Percentiles rank a stretch among this genome's conserved stretches.
phyloP scores from a whole-genome alignment of 2,797 vertebrate species.

The Delichon dasypus region DNA sequence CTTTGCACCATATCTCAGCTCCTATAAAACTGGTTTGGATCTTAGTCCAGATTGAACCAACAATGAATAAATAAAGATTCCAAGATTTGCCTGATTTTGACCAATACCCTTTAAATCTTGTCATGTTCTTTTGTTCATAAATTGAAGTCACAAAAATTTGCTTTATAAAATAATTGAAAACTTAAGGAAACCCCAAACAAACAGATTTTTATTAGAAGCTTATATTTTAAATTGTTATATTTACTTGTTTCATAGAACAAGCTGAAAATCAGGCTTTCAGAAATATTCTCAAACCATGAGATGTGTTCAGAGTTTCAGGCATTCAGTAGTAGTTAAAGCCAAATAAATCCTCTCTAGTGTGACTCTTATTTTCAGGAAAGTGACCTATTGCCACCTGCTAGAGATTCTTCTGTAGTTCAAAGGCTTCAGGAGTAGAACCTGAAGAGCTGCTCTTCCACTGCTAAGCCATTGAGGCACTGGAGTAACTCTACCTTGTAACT shows the following conservation, averaged over 20 bases:
- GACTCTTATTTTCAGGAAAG: neutral
- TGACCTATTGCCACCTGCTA: neutral
- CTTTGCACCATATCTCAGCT: neutral
- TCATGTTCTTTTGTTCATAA: neutral
- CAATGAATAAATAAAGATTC: neutral
- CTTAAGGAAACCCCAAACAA: neutral
- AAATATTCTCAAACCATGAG: neutral
- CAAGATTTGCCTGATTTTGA: neutral
- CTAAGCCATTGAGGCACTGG: neutral
- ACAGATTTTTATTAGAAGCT: neutral
- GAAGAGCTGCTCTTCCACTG: neutral
- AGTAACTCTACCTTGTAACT: neutral
- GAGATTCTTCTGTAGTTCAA: neutral
- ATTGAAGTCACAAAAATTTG: neutral
- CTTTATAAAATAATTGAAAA: neutral
- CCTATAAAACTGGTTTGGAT: neutral
- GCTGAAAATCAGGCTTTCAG: neutral
- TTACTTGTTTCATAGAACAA: neutral
- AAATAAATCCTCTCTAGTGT: neutral
- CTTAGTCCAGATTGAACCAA: neutral
- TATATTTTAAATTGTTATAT: neutral
- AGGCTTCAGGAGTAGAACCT: neutral
- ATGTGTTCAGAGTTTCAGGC: neutral
- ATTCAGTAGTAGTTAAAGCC: neutral
- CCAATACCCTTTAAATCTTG: neutral